These are phyloP conservation scores for Nymphalis polychloros DNA, from an alignment of 2,888 invertebrate species.

Conservation along the genomic window DNA sequence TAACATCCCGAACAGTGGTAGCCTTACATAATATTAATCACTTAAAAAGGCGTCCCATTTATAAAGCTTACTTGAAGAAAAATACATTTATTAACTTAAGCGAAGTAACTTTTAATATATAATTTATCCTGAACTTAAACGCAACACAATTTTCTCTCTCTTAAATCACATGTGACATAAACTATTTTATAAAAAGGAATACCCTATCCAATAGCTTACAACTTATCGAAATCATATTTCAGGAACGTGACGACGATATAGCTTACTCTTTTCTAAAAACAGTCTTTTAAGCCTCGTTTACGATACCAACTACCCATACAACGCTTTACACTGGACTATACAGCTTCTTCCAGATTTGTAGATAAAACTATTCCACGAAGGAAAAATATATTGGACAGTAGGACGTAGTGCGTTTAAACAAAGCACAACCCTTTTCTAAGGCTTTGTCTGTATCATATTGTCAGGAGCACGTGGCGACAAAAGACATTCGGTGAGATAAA, in stretches of 20 bases:
- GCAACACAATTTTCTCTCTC: constrained; percentile 31
- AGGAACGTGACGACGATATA: constrained; percentile 74
- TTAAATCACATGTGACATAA: constrained; percentile 66
- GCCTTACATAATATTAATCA: no score
- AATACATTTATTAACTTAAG: no score
- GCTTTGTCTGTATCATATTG: constrained; percentile 79
- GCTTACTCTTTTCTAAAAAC: constrained; percentile 72
- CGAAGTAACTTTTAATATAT: no score
- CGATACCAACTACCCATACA: constrained; percentile 29
- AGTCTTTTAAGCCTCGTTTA: constrained; percentile 67
- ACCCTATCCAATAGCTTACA: constrained; percentile 73
- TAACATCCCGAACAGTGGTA: no score
- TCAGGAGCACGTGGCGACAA: constrained; percentile 77
- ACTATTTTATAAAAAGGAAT: constrained; percentile 69
- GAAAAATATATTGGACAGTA: constrained; percentile 36
- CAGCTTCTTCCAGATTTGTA: constrained; percentile 33
- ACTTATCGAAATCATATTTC: constrained; percentile 81
- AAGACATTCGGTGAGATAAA: constrained; percentile 76
- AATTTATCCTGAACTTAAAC: constrained; percentile 4
- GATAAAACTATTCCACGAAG: constrained; percentile 18
- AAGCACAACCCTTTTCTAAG: constrained; percentile 73
- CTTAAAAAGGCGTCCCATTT: no score
- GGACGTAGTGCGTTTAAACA: constrained; percentile 48
- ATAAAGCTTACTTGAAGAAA: no score
- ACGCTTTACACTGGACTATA: constrained; percentile 14